A percentile compares a stretch with the other conserved stretches of the same genome.
Evolutionary conservation across 2,113 vertebrate genomes (phyloP).

Genomic region (Artemisiospiza belli): DNA sequence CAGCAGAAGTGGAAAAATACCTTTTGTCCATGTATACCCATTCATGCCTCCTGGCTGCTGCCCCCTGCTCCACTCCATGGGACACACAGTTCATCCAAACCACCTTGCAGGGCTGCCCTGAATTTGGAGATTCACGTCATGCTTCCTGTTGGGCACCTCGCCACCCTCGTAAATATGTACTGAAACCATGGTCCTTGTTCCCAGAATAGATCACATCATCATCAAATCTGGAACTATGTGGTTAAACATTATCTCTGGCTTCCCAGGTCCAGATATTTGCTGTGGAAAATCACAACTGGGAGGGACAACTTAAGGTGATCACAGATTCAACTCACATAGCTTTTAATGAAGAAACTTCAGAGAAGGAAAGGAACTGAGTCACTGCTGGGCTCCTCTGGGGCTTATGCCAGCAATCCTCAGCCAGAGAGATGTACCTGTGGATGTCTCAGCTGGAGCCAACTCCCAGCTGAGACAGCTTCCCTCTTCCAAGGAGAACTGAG

Average conservation of each 20-base stretch:
- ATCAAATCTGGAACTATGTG: not conserved
- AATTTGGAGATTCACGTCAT: not conserved
- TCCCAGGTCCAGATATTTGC: not conserved
- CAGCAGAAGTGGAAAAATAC: not conserved
- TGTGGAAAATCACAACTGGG: not conserved
- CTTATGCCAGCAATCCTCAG: fast-evolving
- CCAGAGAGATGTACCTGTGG: not conserved
- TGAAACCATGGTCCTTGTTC: not conserved
- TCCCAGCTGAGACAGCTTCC: not conserved
- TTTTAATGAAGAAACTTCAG: not conserved
- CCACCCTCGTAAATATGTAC: not conserved
- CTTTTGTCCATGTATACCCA: fast-evolving
- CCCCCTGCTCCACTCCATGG: fast-evolving
- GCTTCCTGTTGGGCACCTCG: not conserved
- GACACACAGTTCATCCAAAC: not conserved
- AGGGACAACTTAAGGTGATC: not conserved
- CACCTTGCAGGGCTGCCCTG: not conserved
- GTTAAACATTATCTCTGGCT: not conserved
- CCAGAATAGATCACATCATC: not conserved
- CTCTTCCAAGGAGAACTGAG: not conserved
- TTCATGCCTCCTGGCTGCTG: not conserved
- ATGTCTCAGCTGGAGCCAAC: fast-evolving
- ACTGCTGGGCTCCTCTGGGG: not conserved
- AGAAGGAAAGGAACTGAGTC: not conserved
- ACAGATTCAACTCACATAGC: not conserved